These are phyloP conservation scores for Nematostella vectensis DNA, from an alignment of 92 coral and sea anemone genomes.

Conservation along the genomic window DNA sequence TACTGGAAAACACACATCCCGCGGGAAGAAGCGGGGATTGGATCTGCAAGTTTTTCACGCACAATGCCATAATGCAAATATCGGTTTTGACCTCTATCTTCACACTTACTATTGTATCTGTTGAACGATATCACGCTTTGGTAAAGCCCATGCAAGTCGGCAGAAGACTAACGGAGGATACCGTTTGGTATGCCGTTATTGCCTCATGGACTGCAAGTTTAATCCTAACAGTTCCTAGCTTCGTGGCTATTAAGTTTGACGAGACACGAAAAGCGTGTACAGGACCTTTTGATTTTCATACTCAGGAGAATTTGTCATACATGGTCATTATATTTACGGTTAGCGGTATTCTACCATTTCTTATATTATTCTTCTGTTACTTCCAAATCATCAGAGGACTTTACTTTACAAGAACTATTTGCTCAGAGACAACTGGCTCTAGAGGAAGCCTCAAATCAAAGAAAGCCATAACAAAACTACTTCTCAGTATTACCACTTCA, in stretches of 20 bases:
- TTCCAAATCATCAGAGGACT: constrained; percentile 2
- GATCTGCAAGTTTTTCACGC: constrained; percentile 26
- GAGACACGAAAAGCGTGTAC: neutral
- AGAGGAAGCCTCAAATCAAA: neutral
- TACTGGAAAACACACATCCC: constrained; percentile 4
- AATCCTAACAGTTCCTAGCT: neutral
- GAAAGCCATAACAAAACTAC: constrained; percentile 1
- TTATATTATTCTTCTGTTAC: neutral
- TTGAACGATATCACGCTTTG: constrained; percentile 43
- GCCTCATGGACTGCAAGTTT: constrained; percentile 14
- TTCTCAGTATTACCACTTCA: neutral
- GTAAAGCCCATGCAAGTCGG: constrained; percentile 33
- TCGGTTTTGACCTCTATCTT: constrained; percentile 20
- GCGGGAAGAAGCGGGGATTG: constrained; percentile 1
- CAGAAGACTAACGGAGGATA: constrained; percentile 24
- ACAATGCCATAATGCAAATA: constrained; percentile 12
- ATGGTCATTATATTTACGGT: neutral
- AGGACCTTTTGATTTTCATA: neutral
- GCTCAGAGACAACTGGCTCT: neutral
- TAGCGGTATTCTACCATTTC: neutral
- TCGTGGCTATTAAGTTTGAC: neutral
- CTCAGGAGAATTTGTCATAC: neutral
- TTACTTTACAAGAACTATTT: constrained; percentile 2
- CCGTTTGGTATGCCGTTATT: constrained; percentile 20
- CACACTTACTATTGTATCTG: constrained; percentile 21